phyloP scores from a whole-genome alignment of 2,888 invertebrate genomes.

The Heterodera filipjevi region DNA sequence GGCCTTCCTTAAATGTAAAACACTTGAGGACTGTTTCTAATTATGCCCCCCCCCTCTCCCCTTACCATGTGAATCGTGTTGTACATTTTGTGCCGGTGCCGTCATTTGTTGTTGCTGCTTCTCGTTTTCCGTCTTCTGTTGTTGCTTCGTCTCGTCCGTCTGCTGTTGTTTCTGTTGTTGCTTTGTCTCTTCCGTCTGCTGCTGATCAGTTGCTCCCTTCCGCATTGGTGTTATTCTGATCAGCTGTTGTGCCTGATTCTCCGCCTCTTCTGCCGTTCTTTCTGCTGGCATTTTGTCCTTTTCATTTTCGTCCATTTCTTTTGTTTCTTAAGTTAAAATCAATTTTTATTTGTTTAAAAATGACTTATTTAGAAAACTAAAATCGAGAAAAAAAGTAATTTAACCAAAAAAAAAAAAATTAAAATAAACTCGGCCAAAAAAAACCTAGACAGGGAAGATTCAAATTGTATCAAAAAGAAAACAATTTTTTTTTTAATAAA shows the following conservation, averaged over 20 bases:
- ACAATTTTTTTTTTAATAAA: no score
- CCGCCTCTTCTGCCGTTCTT: not conserved
- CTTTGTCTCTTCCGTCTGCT: not conserved
- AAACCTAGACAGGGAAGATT: no score
- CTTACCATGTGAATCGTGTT: constrained; percentile 12
- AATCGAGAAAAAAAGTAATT: no score
- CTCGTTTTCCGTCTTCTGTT: not conserved
- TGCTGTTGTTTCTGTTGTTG: no score
- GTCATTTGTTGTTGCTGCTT: not conserved
- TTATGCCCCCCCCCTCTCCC: not conserved
- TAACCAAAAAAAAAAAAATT: no score
- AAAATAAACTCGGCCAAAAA: no score
- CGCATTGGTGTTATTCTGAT: constrained; percentile 1
- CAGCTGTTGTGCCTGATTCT: not conserved
- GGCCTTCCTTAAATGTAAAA: constrained; percentile 23
- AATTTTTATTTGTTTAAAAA: no score
- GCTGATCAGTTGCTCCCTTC: not conserved
- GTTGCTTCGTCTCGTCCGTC: not conserved
- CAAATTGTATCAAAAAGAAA: no score
- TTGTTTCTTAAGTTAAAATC: not conserved
- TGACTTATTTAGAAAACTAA: no score
- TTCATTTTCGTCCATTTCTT: not conserved
- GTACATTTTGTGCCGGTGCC: not conserved
- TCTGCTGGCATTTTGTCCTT: not conserved
- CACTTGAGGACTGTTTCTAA: not conserved